A percentile compares a stretch with the other conserved stretches of the same genome.
Conservation (phyloP, 2,888 invertebrate genomes). For the Ectobius pallidus region DNA sequence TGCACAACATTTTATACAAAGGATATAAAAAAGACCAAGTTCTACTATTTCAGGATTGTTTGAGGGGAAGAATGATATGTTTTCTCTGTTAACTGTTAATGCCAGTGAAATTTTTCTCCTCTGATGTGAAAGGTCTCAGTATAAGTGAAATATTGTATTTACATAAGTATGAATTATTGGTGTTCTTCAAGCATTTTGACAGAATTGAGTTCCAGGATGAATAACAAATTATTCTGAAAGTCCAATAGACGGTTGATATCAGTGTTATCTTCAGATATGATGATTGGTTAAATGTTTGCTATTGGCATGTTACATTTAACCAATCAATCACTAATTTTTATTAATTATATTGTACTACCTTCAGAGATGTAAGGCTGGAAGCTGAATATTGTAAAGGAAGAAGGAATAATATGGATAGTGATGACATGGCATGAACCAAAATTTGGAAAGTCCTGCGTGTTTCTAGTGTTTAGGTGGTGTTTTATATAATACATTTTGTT, state of each 20-base stretch:
- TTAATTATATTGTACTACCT: not conserved
- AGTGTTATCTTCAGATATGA: not conserved
- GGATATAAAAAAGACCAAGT: not conserved
- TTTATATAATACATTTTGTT: constrained; percentile 1
- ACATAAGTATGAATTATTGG: constrained; percentile 17
- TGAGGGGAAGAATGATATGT: constrained; percentile 4
- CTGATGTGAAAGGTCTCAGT: not conserved
- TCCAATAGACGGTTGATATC: not conserved
- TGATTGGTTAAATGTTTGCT: constrained; percentile 3
- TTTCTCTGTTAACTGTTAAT: not conserved
- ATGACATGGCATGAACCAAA: not conserved
- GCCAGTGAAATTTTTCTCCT: constrained; percentile 10
- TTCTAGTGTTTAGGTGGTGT: constrained; percentile 12
- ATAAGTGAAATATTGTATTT: constrained; percentile 21
- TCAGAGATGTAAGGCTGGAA: constrained; percentile 8
- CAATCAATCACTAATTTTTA: not conserved
- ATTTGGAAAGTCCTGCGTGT: not conserved
- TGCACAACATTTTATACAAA: constrained; percentile 29
- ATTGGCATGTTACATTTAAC: constrained; percentile 8
- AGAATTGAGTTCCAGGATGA: not conserved
- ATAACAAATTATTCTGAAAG: not conserved
- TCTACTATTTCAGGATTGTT: not conserved
- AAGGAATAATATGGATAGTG: not conserved
- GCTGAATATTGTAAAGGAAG: not conserved
- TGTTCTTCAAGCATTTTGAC: constrained; percentile 6